A percentile compares a stretch with the other conserved stretches of the same genome.
phyloP scores from a whole-genome alignment of 2,888 invertebrate species.

The Scaptomyza tumidula region DNA sequence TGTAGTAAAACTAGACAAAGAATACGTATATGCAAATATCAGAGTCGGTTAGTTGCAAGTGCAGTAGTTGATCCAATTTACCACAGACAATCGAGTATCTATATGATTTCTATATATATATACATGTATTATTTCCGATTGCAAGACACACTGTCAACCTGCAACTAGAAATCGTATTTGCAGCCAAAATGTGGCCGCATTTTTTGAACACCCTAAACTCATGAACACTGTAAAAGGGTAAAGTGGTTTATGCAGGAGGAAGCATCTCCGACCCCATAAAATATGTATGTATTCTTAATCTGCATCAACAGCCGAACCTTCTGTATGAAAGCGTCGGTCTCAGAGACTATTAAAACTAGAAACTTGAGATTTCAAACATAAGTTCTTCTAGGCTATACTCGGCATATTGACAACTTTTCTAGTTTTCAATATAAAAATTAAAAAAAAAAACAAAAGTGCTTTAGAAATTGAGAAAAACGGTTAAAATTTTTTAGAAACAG shows the following conservation, averaged over 20 bases:
- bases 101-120: slow-evolving; percentile 13
- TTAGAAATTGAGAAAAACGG: too few relatives aligned
- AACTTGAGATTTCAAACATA: not conserved
- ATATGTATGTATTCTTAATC: not conserved
- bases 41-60: slow-evolving; percentile 27
- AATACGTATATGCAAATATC: too few relatives aligned
- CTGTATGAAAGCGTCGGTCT: too few relatives aligned
- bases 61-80: slow-evolving; percentile 7
- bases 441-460: too few relatives aligned
- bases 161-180: slow-evolving; percentile 23
- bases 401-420: not conserved
- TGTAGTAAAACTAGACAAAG: too few relatives aligned
- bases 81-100: slow-evolving; percentile 9
- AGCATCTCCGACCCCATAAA: not conserved
- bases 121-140: slow-evolving; percentile 4
- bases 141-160: slow-evolving; percentile 3
- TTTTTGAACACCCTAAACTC: not conserved
- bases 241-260: not conserved
- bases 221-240: not conserved
- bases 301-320: not conserved
- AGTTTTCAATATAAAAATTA: too few relatives aligned
- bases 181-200: slow-evolving; percentile 17
- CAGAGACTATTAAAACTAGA: not conserved
- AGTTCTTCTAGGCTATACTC: not conserved
- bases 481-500: too few relatives aligned